Base-by-base conservation (phyloP, 1,140 invertebrate genomes). In the Atta texana region DNA sequence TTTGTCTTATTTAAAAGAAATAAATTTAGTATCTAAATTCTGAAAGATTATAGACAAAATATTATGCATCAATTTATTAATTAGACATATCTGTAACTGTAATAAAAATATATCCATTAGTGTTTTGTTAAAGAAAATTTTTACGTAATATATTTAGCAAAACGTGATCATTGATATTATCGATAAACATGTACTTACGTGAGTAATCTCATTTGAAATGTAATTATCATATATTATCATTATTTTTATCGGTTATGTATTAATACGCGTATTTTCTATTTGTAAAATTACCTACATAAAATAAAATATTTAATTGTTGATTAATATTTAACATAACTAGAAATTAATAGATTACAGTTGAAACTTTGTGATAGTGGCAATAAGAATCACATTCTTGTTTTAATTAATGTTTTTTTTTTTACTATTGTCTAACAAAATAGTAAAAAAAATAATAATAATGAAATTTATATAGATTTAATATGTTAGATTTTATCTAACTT, bases 101-200 rank as follows among this genome's bases (percentile, higher is more conserved):
- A 7, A 4, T 28, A 49, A 63, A 31, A 44, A 24, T 64, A 31
- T 24, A 3, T 34, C 0, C 24, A 68, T 39, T 68, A 31, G 6
- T 2, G 2, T 49, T 51, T 44, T 44, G 8, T 10, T 55, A 39
- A 34, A 72, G 44, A 31, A 28, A 71, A 28, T 31, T 44, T 53
- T 31, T 53, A 71, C 21, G 64, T 55, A 51, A 57, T 57, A 28
- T 59, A 57, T 71, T 59, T 31, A 72, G 5, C 3, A 53, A 57
- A 55, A 72, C 18, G 24, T 57, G 64, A 71, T 28, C 16, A 14
- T 57, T 49, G 34, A 55, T 80, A 34, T 55, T 66, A 39, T 31
- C 12, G 34, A 72, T 44, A 59, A 82, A 82, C 12, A 57, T 24
- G 21, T 53, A 34, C 10, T 24, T n/a, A 68, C 10, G 0, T 44